These are phyloP conservation scores for Pseudococcus longispinus DNA, from an alignment of 2,888 invertebrate species.

Conservation along the genomic window DNA sequence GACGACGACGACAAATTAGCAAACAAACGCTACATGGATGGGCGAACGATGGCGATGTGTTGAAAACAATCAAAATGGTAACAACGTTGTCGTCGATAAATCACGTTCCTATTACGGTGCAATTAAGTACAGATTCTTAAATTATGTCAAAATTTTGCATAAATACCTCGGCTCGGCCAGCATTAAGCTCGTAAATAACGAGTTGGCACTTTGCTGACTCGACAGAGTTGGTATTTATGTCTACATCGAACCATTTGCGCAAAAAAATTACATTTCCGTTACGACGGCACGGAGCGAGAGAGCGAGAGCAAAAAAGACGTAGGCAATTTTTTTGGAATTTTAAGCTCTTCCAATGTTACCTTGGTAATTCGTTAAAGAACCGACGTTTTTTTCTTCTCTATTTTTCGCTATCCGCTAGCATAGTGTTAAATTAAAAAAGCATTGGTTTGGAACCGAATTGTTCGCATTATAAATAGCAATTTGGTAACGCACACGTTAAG, in stretches of 20 bases:
- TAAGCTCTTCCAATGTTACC: background rate
- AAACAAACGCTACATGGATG: conserved; percentile 13
- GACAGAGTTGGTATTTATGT: background rate
- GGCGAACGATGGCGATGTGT: background rate
- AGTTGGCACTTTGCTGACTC: background rate
- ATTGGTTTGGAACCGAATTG: conserved; percentile 37
- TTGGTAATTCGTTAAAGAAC: conserved; percentile 23
- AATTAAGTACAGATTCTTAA: conserved; percentile 42
- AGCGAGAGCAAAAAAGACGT: background rate
- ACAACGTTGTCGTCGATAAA: conserved; percentile 49
- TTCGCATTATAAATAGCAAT: conserved; percentile 38
- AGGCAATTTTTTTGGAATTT: background rate
- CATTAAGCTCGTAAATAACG: conserved; percentile 14
- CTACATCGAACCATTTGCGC: background rate
- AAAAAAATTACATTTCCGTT: conserved; percentile 30
- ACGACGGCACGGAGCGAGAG: background rate
- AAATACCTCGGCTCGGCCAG: background rate
- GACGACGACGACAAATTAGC: conserved; percentile 50
- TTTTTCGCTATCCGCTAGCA: background rate
- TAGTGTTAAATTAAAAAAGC: conserved; percentile 31
- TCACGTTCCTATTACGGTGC: conserved; percentile 48
- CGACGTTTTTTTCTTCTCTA: background rate
- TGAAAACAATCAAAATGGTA: conserved; percentile 41
- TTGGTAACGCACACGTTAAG: conserved; percentile 41
- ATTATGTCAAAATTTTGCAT: conserved; percentile 40